Percentiles rank a stretch among this genome's conserved stretches.
phyloP scores from a whole-genome alignment of 2,888 invertebrate genomes.

The Eulithis testata region DNA sequence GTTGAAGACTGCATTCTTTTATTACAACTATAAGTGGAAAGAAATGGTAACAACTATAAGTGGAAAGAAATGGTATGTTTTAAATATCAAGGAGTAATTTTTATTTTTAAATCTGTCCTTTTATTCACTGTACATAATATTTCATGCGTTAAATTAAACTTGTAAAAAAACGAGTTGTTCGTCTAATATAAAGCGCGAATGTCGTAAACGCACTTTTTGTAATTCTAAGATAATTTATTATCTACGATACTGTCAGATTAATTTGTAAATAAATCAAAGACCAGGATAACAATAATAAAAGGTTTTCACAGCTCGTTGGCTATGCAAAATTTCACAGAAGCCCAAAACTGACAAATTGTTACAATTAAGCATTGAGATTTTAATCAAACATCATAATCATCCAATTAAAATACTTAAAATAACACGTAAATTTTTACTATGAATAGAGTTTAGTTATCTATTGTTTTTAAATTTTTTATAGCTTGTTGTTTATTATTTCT shows the following conservation, averaged over 20 bases:
- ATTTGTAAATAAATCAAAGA: constrained; percentile 28
- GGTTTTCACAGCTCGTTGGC: constrained; percentile 57
- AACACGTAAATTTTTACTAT: constrained; percentile 25
- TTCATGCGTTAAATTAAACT: not conserved
- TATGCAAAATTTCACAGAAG: constrained; percentile 57
- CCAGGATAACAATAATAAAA: constrained; percentile 34
- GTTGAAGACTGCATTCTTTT: constrained; percentile 14
- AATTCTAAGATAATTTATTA: not conserved
- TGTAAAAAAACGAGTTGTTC: too few species aligned
- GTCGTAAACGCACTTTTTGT: not conserved
- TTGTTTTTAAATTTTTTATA: constrained; percentile 30
- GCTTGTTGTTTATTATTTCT: constrained; percentile 22
- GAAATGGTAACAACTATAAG: constrained; percentile 3
- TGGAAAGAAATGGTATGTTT: not conserved
- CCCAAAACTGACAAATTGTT: constrained; percentile 50
- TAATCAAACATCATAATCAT: constrained; percentile 53
- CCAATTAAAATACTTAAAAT: constrained; percentile 47
- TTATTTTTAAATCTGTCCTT: constrained; percentile 4
- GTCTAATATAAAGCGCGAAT: not conserved
- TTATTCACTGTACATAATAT: not conserved
- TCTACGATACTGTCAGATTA: not conserved
- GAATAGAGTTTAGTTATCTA: constrained; percentile 26
- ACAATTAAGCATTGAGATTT: constrained; percentile 57
- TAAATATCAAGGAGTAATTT: not conserved
- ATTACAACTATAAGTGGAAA: constrained; percentile 11